Percentiles rank a stretch among this genome's conserved stretches.
These are phyloP conservation scores for Morone saxatilis DNA, from an alignment of 2,113 vertebrate genomes.

Conservation along the genomic window DNA sequence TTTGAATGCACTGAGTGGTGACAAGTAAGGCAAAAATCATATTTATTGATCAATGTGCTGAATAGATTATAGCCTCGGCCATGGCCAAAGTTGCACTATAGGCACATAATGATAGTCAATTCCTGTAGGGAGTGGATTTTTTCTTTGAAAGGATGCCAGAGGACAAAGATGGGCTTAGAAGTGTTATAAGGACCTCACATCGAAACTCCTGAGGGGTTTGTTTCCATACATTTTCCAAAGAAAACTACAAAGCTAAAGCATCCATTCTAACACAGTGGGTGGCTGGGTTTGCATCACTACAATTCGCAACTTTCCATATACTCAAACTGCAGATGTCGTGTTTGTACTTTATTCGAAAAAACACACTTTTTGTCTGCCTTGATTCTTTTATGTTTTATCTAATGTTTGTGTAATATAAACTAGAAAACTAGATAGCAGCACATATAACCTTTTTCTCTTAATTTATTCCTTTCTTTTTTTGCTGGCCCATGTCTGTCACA, in stretches of 20 bases:
- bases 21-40: constrained; percentile 22
- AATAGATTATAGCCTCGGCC: constrained; percentile 15
- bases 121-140: neutral
- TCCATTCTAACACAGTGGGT: neutral
- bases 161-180: neutral
- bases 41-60: constrained; percentile 38
- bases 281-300: neutral
- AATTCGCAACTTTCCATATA: neutral
- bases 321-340: neutral
- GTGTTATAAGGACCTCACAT: neutral
- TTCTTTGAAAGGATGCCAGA: constrained; percentile 19
- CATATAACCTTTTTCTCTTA: neutral
- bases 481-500: neutral
- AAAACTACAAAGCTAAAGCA: neutral
- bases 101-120: constrained; percentile 24
- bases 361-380: neutral
- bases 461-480: neutral
- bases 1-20: constrained; percentile 15
- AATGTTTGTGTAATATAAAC: neutral
- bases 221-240: neutral
- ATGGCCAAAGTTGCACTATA: constrained; percentile 20
- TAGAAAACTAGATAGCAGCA: neutral
- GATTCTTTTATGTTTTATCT: neutral
- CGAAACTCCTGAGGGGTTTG: constrained; percentile 2
- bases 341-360: neutral